Evolutionary conservation across 2,888 invertebrate genomes (phyloP).

Genomic region (Pherbina coryleti): DNA sequence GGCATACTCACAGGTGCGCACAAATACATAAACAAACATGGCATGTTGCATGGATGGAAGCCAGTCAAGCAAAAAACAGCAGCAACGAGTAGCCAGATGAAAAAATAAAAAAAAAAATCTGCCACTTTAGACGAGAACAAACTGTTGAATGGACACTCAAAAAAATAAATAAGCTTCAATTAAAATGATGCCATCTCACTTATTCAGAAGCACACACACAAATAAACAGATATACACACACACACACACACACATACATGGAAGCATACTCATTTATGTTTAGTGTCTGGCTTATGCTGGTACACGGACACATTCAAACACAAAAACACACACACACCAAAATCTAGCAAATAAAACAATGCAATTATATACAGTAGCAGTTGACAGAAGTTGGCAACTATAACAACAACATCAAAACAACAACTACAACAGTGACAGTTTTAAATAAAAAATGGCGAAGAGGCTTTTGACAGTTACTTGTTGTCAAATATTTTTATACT

Average conservation of each 20-base stretch:
- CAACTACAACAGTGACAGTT: background rate
- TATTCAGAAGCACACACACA: background rate
- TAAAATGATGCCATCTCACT: constrained; percentile 16
- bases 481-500: background rate
- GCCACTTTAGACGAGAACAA: constrained; percentile 11
- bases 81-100: background rate
- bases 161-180: constrained; percentile 13
- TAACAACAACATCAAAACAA: background rate
- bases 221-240: background rate
- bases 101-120: background rate
- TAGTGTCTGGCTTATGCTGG: background rate
- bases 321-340: background rate
- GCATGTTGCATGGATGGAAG: background rate
- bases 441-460: constrained; percentile 1
- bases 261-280: background rate
- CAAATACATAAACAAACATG: background rate
- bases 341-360: constrained; percentile 12
- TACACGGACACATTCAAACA: background rate
- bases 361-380: constrained; percentile 20
- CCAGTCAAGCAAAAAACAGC: background rate
- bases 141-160: constrained; percentile 24
- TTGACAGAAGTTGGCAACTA: background rate
- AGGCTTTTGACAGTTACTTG: background rate
- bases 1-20: background rate
- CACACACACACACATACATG: background rate